Evolutionary conservation across 2,888 invertebrate species (phyloP), one percentile per base, ranked within the genome.

Genomic region (Watsonalla cultraria): DNA sequence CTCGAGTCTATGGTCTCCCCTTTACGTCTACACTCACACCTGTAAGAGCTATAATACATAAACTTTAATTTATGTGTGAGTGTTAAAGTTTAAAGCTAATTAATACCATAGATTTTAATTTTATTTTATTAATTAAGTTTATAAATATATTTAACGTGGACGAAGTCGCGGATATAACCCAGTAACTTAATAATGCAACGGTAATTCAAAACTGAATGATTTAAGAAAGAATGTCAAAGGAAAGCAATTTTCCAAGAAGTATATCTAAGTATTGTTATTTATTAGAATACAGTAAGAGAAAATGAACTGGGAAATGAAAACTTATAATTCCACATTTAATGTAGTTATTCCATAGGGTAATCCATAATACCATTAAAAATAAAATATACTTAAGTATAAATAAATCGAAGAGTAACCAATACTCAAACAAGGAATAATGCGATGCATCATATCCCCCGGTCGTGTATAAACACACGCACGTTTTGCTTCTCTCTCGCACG

Each of bases 401-500:
- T 83, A 86, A 77, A 86, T 83, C 80, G 83, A 84, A 86, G 74
- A 82, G 84, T 80, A 82, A 85, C 82, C 79, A 84, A 87, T 89
- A 86, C 80, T 86, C 83, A 86, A 87, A 89, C 86, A 89, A 85
- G 86, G 84, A 80, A 24, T 24, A 24, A 24, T 24, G 24, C 24
- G 82, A 87, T 90, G 90, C 88, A 90, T 89, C 89, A 86, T 87
- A 86, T 84, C 84, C 86, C 81, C 84, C 83, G 80, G 76, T 75
- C 74, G 68, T 68, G 73, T 74, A 76, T 82, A 80, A 80, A 82
- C 82, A 84, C 84, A 89, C 84, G 87, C 86, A 80, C 73, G 64
- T 64, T 63, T 54, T 67, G 72, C 57, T 58, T 84, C 82, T 61
- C 71, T 62, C 51, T 84, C 78, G 57, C 5, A 8, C 76, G 42